Conservation (phyloP, 2,888 invertebrate species). For the Ennomos fuscantarius region DNA sequence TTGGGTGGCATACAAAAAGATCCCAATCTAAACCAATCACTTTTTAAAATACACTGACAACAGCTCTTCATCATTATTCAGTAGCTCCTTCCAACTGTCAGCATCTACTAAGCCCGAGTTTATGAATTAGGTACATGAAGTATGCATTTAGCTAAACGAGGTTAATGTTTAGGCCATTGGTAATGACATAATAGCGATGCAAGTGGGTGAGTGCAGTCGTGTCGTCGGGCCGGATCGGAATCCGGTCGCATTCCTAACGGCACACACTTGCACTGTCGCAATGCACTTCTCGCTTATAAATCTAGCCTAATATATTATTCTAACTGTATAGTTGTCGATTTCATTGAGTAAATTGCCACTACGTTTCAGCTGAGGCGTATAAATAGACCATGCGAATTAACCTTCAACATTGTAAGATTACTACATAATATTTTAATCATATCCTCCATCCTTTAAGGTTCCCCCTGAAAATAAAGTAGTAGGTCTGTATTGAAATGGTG, state of each 20-base stretch:
- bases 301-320: slow-evolving; percentile 27
- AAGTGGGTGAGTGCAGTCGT: slow-evolving; percentile 66
- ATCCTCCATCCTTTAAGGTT: no score
- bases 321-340: slow-evolving; percentile 14
- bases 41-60: no score
- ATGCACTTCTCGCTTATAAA: slow-evolving; percentile 47
- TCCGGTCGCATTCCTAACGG: slow-evolving; percentile 79
- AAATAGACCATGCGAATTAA: neutral
- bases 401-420: no score
- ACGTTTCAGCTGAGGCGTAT: slow-evolving; percentile 26
- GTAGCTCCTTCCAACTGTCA: neutral
- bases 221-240: slow-evolving; percentile 62
- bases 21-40: no score
- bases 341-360: slow-evolving; percentile 22
- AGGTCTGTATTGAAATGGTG: no score
- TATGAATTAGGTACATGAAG: slow-evolving; percentile 10
- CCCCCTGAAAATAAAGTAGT: no score
- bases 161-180: slow-evolving; percentile 69
- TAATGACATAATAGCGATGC: slow-evolving; percentile 74
- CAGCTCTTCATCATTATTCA: neutral
- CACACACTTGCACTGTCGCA: slow-evolving; percentile 68
- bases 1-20: no score
- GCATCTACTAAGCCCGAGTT: neutral
- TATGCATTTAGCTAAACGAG: slow-evolving; percentile 36
- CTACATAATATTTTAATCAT: no score